phyloP scores from a whole-genome alignment of 2,888 invertebrate genomes.

The Adineta ricciae region DNA sequence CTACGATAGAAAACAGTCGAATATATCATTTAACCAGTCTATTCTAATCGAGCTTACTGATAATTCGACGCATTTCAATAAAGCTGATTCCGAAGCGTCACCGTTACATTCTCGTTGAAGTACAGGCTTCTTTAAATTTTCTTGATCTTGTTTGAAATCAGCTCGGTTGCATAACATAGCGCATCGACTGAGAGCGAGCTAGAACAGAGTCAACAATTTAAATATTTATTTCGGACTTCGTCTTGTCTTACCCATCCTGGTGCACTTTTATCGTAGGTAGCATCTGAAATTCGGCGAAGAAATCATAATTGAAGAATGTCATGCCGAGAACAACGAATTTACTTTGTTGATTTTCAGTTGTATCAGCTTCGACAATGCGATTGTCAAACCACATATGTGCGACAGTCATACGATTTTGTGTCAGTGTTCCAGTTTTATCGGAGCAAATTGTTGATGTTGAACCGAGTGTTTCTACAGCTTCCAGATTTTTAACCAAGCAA shows the following conservation, averaged over 20 bases:
- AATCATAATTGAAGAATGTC: background rate
- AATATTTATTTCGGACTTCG: constrained; percentile 65
- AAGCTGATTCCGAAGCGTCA: constrained; percentile 53
- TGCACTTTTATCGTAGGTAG: too few species aligned
- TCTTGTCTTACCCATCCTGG: too few species aligned
- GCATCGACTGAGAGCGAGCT: constrained; percentile 81
- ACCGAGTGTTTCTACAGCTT: constrained; percentile 95
- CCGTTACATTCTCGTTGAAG: constrained; percentile 50
- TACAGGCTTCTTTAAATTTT: constrained; percentile 60
- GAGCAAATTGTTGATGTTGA: constrained; percentile 98
- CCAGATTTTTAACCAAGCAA: constrained; percentile 95
- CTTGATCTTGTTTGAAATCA: constrained; percentile 90
- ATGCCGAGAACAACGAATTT: constrained; percentile 37
- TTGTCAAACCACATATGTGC: constrained; percentile 99
- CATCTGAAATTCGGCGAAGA: constrained; percentile 25
- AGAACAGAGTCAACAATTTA: constrained; percentile 62
- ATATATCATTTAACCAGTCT: constrained; percentile 42
- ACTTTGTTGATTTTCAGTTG: constrained; percentile 90
- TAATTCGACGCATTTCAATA: constrained; percentile 49
- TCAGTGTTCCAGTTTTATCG: constrained; percentile 96
- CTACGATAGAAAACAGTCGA: background rate
- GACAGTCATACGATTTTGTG: constrained; percentile 97
- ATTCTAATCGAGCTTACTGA: constrained; percentile 40
- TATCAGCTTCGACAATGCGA: constrained; percentile 94
- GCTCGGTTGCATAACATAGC: constrained; percentile 94